phyloP scores from a whole-genome alignment of 2,113 vertebrate genomes.

The Otolemur garnettii region DNA sequence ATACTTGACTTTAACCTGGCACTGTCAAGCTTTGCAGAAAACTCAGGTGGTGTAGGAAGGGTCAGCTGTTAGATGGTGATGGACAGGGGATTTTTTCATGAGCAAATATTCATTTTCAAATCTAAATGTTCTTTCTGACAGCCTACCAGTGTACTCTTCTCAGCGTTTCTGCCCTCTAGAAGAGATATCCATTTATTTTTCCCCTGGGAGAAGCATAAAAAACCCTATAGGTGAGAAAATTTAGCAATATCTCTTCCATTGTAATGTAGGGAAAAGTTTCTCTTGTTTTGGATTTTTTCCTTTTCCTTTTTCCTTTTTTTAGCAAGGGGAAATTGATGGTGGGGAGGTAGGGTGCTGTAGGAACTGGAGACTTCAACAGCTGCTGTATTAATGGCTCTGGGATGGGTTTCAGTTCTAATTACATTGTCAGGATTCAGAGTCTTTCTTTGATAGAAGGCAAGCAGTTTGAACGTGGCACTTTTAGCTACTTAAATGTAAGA shows the following conservation, averaged over 20 bases:
- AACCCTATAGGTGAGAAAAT: neutral
- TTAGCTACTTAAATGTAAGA: neutral
- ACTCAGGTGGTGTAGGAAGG: neutral
- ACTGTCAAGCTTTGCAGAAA: neutral
- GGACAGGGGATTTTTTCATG: neutral
- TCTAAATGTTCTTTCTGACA: neutral
- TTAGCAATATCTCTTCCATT: neutral
- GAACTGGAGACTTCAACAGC: neutral
- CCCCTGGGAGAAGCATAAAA: neutral
- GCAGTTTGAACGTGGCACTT: neutral
- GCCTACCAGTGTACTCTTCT: neutral
- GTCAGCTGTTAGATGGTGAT: neutral
- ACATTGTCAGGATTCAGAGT: neutral
- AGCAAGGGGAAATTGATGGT: neutral
- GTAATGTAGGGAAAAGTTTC: neutral
- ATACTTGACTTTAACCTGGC: neutral
- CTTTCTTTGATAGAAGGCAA: neutral
- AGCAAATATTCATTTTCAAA: neutral
- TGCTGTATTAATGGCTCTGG: neutral
- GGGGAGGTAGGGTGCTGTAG: neutral
- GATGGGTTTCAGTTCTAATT: neutral
- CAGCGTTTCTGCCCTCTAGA: neutral
- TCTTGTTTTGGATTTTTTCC: neutral
- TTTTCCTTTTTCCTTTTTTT: neutral
- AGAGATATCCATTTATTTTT: neutral